phyloP scores from a whole-genome alignment of 2,888 invertebrate species.

The Syrista parreyssii region DNA sequence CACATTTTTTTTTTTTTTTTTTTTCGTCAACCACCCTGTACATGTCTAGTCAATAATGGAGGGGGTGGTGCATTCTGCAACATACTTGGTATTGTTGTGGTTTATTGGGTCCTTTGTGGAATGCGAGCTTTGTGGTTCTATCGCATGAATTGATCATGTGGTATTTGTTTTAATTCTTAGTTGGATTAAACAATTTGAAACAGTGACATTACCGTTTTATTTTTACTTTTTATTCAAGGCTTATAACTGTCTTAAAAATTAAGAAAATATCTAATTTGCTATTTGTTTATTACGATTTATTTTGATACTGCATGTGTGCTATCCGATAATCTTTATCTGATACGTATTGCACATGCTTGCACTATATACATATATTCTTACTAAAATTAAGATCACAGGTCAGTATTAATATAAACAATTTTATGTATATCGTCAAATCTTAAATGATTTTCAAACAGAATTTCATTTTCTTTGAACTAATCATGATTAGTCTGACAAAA shows the following conservation, averaged over 20 bases:
- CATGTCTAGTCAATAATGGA: conserved; percentile 20
- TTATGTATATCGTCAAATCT: background rate
- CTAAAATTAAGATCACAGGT: background rate
- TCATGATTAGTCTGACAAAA: background rate
- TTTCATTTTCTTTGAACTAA: background rate
- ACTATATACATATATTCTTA: background rate
- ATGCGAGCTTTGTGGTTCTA: background rate
- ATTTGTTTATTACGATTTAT: background rate
- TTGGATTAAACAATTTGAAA: background rate
- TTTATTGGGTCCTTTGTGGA: background rate
- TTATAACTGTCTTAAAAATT: background rate
- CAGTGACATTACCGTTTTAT: background rate
- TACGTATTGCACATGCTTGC: background rate
- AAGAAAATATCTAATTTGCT: background rate
- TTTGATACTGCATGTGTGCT: background rate
- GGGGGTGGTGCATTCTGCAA: conserved; percentile 16
- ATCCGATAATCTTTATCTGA: background rate
- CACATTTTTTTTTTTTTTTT: background rate
- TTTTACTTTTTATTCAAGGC: background rate
- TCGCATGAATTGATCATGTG: background rate
- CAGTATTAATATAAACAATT: background rate
- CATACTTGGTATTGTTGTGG: conserved; percentile 20
- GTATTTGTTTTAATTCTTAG: background rate
- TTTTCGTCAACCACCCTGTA: conserved; percentile 14
- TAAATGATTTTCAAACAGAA: background rate